A percentile compares a stretch with the other conserved stretches of the same genome.
phyloP scores from a whole-genome alignment of 35 echinoderm and acorn worm genomes.

The Lytechinus pictus region DNA sequence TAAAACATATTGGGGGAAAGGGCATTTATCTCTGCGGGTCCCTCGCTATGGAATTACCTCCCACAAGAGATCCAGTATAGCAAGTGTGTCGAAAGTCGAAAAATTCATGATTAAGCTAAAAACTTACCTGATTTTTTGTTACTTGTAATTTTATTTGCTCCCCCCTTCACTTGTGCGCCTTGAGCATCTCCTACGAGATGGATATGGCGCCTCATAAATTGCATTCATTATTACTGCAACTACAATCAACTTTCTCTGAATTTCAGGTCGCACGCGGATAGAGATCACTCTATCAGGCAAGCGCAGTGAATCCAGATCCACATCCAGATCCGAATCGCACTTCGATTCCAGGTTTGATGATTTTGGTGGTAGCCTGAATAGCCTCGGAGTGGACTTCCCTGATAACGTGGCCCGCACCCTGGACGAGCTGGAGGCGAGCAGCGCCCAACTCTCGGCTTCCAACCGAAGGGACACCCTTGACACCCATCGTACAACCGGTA shows the following conservation, averaged over 20 bases:
- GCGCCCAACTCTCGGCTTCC: conserved; percentile 46
- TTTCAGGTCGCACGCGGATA: conserved; percentile 62
- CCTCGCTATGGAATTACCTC: too few relatives aligned
- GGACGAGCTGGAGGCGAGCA: conserved; percentile 76
- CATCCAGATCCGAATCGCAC: not conserved
- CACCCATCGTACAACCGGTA: conserved; percentile 82
- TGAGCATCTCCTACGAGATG: too few relatives aligned
- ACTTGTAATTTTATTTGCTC: too few relatives aligned
- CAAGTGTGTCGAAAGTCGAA: too few relatives aligned
- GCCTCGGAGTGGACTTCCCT: conserved; percentile 64
- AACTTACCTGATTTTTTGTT: too few relatives aligned
- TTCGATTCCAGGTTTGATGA: not conserved
- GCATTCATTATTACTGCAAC: too few relatives aligned
- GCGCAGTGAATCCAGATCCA: not conserved
- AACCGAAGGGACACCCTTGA: conserved; percentile 39
- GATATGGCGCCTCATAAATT: too few relatives aligned
- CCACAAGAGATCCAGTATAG: too few relatives aligned
- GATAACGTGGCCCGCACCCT: conserved; percentile 73
- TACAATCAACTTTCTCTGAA: not conserved
- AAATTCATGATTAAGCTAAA: too few relatives aligned
- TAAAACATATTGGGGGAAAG: too few relatives aligned
- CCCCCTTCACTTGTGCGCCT: too few relatives aligned
- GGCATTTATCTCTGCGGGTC: too few relatives aligned
- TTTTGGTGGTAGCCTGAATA: conserved; percentile 51
- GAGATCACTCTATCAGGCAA: conserved; percentile 70